Evolutionary conservation across 1,140 invertebrate species (phyloP), one percentile per base, ranked within the genome.

Genomic region (Argopecten irradians): DNA sequence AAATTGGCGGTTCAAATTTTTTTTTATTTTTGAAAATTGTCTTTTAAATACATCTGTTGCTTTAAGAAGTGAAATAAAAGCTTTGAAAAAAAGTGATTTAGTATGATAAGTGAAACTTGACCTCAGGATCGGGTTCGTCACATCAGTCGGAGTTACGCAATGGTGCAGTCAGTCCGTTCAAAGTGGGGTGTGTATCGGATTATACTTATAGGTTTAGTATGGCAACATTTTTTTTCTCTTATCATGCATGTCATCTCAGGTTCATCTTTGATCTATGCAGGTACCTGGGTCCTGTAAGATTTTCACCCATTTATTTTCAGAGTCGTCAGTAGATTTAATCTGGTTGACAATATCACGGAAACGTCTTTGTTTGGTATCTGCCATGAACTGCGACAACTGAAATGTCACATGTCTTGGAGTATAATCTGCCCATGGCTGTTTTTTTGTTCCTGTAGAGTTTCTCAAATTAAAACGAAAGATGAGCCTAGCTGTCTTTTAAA

Each of bases 391-490:
- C 55, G 55, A 71, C 55, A n/a, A 71, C 55, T 28, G 55, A 22
- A n/a, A 71, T 71, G 55, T 71, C 55, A n/a, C 55, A 71, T 71
- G 55, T 71, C 55, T 71, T 71, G 22, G 28, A 71, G 55, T 71
- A 71, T 71, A 71, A 71, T 71, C 55, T 71, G 8, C 55, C n/a
- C 22, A 71, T 71, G 55, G n/a, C 55, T 71, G 55, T 71, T 71
- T 71, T 71, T 71, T 71, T 71, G 55, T 71, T 71, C 55, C 55
- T n/a, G 55, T 71, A 71, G 55, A 71, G 55, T 71, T 71, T 71
- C 55, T 71, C 55, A 71, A 71, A 71, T 71, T 71, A 71, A 71
- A 71, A 71, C 55, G 55, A 71, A 71, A 71, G 55, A 71, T 71
- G 55, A 71, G 55, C 55, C 55, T n/a, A 28, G 55, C 28, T 71